Conservation (phyloP, 1,140 invertebrate genomes). For the Tyrophagus putrescentiae region DNA sequence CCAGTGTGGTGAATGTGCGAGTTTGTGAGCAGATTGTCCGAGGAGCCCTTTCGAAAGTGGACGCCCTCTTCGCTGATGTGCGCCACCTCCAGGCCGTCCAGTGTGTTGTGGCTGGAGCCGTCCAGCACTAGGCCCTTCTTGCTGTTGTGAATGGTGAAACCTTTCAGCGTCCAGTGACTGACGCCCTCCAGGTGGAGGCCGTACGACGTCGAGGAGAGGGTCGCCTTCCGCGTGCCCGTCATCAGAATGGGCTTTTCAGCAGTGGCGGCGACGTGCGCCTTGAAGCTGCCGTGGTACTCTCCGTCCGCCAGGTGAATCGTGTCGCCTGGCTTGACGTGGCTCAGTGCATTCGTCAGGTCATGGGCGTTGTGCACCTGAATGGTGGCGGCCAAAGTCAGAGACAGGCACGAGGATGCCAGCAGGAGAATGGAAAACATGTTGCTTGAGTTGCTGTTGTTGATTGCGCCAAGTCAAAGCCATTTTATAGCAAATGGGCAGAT, state of each 20-base stretch:
- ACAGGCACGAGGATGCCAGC: too few relatives aligned
- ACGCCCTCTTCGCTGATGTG: constrained; percentile 9
- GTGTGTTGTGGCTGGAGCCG: background rate
- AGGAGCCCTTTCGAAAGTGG: background rate
- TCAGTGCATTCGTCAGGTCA: background rate
- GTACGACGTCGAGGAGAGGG: background rate
- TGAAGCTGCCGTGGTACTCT: background rate
- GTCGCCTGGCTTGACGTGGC: background rate
- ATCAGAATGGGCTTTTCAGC: background rate
- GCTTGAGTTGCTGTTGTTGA: too few relatives aligned
- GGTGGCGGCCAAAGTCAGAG: background rate
- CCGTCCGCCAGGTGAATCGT: constrained; percentile 1
- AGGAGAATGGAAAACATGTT: too few relatives aligned
- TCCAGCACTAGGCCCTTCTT: constrained; percentile 4
- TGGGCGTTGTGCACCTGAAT: background rate
- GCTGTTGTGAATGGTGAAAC: constrained; percentile 10
- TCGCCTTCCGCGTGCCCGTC: background rate
- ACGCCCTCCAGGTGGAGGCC: background rate
- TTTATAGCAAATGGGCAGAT: too few relatives aligned
- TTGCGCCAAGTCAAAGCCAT: too few relatives aligned
- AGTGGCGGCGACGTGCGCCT: background rate
- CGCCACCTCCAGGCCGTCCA: background rate
- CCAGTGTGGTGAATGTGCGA: background rate
- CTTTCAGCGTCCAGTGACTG: background rate
- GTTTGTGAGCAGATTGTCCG: background rate